Base-by-base conservation (phyloP, 2,113 vertebrate genomes). In the Tetraodon nigroviridis region DNA sequence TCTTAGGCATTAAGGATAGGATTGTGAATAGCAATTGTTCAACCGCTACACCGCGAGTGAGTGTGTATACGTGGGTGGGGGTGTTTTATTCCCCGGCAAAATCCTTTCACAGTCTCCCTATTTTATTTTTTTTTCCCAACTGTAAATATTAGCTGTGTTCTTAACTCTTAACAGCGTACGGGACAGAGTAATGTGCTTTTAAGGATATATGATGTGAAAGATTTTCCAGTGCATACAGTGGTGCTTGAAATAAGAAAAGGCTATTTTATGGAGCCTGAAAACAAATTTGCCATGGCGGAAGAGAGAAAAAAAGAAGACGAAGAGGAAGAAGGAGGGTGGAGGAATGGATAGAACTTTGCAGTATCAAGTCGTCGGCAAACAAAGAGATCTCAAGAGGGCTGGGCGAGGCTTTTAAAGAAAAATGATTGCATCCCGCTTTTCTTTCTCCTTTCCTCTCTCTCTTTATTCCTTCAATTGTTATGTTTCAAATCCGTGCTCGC, bases 11-110 rank as follows among this genome's bases (percentile, higher is more conserved):
- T 92, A 91, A 91, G 90, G 89, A 90, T 89, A 90, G 89, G 89
- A 90, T 92, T 92, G 91, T 90, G 90, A 89, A 89, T 86, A 85
- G 89, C 88, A 88, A 92, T 91, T 92, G 90, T 92, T 91, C 84
- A 84, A 88, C 84, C 78, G 86, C 84, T 74, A 82, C 86, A 89
- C 84, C 79, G 80, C 89, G 84, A 85, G 86, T 75, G 87, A 86
- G 87, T 85, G 84, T 87, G 87, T 87, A 84, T 84, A 84, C 59
- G 89, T 90, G 90, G 88, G 90, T 88, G 90, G 86, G 85, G 86
- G 84, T 83, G 85, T 89, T 90, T 88, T 90, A 90, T 91, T 90
- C 84, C 78, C 68, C 49, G 52, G 84, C 75, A 67, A 89, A 92
- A 91, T 91, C 90, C 88, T 75, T 81, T 84, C 68, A 78, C 61